Conservation (phyloP, 1,140 invertebrate genomes). For the Eulimnadia texana region DNA sequence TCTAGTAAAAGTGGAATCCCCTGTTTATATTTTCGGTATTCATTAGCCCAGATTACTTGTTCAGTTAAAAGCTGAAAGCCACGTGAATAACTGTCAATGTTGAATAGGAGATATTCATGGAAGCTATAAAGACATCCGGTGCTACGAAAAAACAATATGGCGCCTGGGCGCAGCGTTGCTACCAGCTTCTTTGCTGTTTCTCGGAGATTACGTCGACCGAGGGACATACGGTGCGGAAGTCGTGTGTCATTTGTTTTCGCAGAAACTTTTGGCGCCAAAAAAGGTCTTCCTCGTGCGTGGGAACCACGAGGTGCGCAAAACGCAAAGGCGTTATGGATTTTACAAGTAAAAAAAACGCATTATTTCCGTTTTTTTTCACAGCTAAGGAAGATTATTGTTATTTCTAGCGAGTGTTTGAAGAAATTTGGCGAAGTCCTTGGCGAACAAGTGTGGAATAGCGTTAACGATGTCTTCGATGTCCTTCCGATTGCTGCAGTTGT, state of each 20-base stretch:
- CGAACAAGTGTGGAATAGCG: slow-evolving; percentile 44
- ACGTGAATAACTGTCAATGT: slow-evolving; percentile 14
- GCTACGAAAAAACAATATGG: slow-evolving; percentile 46
- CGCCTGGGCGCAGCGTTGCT: slow-evolving; percentile 38
- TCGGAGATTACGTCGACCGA: slow-evolving; percentile 52
- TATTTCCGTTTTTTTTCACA: slow-evolving; percentile 7
- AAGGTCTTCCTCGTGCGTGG: slow-evolving; percentile 45
- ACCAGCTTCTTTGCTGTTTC: slow-evolving; percentile 43
- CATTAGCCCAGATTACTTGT: not conserved
- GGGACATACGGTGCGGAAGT: slow-evolving; percentile 44
- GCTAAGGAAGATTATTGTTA: slow-evolving; percentile 1
- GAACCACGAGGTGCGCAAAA: slow-evolving; percentile 46
- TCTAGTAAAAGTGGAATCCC: slow-evolving; percentile 9
- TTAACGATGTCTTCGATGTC: slow-evolving; percentile 52
- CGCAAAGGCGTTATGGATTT: slow-evolving; percentile 57
- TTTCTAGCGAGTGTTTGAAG: slow-evolving; percentile 36
- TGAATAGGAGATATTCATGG: slow-evolving; percentile 45
- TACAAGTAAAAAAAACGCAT: slow-evolving; percentile 43
- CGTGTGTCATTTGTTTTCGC: slow-evolving; percentile 45
- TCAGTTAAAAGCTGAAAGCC: slow-evolving; percentile 9
- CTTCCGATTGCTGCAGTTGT: slow-evolving; percentile 53
- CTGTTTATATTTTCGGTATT: slow-evolving; percentile 11
- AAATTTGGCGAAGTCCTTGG: slow-evolving; percentile 51
- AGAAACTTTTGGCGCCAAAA: slow-evolving; percentile 43
- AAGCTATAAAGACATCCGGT: slow-evolving; percentile 40